Conservation (phyloP, 2,888 invertebrate species). For the Augochlorella aurata region DNA sequence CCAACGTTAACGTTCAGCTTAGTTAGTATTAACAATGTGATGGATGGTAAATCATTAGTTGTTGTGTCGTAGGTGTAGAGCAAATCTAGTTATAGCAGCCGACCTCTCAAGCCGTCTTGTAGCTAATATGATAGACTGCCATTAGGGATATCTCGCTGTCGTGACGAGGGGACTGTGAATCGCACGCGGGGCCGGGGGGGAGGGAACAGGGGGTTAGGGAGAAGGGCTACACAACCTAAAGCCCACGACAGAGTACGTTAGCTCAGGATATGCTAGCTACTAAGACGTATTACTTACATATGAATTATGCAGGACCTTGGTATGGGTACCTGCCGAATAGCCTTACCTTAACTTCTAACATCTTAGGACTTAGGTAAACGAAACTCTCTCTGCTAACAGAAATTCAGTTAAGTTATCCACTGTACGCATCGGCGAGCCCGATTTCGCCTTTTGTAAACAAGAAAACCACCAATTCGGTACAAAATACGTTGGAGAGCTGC, state of each 20-base stretch:
- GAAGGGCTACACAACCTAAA: conserved; percentile 48
- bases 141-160: conserved; percentile 74
- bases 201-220: conserved; percentile 11
- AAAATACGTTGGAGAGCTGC: conserved; percentile 19
- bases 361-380: conserved; percentile 69
- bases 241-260: conserved; percentile 63
- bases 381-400: conserved; percentile 45
- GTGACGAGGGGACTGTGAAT: conserved; percentile 63
- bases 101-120: conserved; percentile 72
- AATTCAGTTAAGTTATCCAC: conserved; percentile 65
- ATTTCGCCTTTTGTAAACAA: conserved; percentile 67
- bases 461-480: conserved; percentile 31
- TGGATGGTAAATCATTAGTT: conserved; percentile 70
- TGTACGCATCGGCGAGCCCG: conserved; percentile 57
- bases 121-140: conserved; percentile 77
- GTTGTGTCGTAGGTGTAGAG: conserved; percentile 65
- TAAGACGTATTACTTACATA: conserved; percentile 80
- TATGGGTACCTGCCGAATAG: conserved; percentile 71
- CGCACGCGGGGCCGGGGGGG: conserved; percentile 35
- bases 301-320: conserved; percentile 77
- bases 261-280: conserved; percentile 65
- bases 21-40: conserved; percentile 41
- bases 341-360: conserved; percentile 61
- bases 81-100: conserved; percentile 72
- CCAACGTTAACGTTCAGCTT: conserved; percentile 8